Base-by-base conservation (phyloP, 30 jellyfish, hydroid and myxozoan genomes). In the Hydra vulgaris region DNA sequence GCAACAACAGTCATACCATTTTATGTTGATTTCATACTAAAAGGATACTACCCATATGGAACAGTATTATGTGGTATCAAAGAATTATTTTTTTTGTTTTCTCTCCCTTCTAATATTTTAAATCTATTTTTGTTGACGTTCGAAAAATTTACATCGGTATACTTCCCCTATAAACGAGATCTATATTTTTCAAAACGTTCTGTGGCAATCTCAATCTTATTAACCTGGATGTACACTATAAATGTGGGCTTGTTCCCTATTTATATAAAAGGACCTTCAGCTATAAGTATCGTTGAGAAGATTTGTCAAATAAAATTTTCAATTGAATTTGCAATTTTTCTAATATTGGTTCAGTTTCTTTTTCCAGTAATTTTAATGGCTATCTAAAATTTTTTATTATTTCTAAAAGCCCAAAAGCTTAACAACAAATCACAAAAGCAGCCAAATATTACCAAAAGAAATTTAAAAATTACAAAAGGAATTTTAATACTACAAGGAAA, bases 381-480 rank as follows among this genome's bases (percentile, higher is more conserved):
- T 20, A 15, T 5, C 15, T 23, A 3, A 69, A 69, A 69, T 69
- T 21, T 21, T 69, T 69, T 15, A 15, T 20, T 69, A 15, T 69
- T 69, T 20, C 8, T 15, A 21, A 23, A 3, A 23, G 76, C 76
- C 15, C 76, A 69, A 1, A 69, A 69, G 15, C 76, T 3, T 69
- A 4, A 21, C 5, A 69, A 69, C 7, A 5, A 23, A 21, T 23
- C 76, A n/a, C n/a, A n/a, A 80, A 69, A 21, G 84, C 15, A 22
- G n/a, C 8, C 25, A 1, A 75, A 17, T 69, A 1, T 15, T 8
- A 3, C 15, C 7, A 5, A 69, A 15, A 23, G 76, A 8, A 80
- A 80, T 25, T 15, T 80, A 1, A 80, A 80, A 80, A 84, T 84
- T 0, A 84, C 87, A 4, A 80, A 80, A 66, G 26, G 84, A 4